Percentiles rank a stretch among this genome's conserved stretches.
phyloP scores from a whole-genome alignment of 2,888 invertebrate genomes.

The Drosophila paranaensis region DNA sequence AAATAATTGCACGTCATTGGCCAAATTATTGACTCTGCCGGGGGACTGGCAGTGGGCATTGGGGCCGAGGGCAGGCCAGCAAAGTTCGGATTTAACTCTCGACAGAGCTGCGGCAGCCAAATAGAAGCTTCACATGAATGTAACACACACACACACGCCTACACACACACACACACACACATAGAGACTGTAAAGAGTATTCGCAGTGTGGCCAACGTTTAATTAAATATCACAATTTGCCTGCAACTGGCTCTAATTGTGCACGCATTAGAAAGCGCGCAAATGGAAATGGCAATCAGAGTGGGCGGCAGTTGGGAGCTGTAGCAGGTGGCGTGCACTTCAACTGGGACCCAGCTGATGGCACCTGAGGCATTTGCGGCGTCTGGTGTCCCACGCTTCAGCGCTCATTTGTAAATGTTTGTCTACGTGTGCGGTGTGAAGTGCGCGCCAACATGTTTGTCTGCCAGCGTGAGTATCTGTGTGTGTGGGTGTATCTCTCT shows the following conservation, averaged over 20 bases:
- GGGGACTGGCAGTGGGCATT: not conserved
- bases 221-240: conserved; percentile 65
- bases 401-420: conserved; percentile 73
- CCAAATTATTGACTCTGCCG: conserved; percentile 66
- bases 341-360: conserved; percentile 18
- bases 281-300: conserved; percentile 7
- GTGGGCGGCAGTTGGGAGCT: not conserved
- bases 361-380: conserved; percentile 53
- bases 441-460: conserved; percentile 24
- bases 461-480: not conserved
- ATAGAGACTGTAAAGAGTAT: not conserved
- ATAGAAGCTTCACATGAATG: conserved; percentile 1
- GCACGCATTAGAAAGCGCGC: conserved; percentile 41
- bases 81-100: conserved; percentile 13
- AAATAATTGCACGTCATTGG: conserved; percentile 78
- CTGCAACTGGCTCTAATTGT: conserved; percentile 61
- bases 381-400: conserved; percentile 57
- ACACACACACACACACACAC: not conserved
- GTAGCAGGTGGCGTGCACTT: not conserved
- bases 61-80: not conserved
- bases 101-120: conserved; percentile 3
- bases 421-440: conserved; percentile 64
- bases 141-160: not conserved
- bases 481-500: not conserved
- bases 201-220: conserved; percentile 27